These are phyloP conservation scores for Neodon shergylaensis DNA, from an alignment of 2,113 vertebrate genomes.

Conservation along the genomic window DNA sequence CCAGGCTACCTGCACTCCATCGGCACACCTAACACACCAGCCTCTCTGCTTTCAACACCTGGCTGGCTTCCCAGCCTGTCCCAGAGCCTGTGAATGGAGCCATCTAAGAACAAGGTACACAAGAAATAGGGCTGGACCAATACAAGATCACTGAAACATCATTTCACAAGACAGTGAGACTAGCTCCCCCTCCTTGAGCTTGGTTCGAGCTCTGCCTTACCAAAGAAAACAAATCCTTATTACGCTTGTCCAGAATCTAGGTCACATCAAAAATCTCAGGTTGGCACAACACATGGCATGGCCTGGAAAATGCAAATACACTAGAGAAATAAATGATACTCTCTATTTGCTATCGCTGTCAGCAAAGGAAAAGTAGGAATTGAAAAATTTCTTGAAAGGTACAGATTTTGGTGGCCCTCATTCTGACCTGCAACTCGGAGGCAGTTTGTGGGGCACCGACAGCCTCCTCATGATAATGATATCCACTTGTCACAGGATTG, in stretches of 20 bases:
- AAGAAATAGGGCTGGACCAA: neutral
- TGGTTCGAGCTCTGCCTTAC: neutral
- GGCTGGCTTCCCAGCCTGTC: slow-evolving; percentile 59
- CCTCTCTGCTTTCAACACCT: slow-evolving; percentile 81
- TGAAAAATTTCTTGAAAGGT: neutral
- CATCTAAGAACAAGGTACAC: slow-evolving; percentile 67
- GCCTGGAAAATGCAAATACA: neutral
- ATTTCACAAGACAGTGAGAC: neutral
- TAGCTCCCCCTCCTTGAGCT: slow-evolving; percentile 8
- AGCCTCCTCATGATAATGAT: neutral
- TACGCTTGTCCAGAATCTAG: neutral
- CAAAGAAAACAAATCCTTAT: neutral
- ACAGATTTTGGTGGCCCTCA: neutral
- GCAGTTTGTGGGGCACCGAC: neutral
- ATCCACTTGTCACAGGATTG: neutral
- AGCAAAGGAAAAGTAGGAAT: neutral
- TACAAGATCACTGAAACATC: neutral
- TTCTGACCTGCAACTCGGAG: neutral
- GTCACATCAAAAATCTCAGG: neutral
- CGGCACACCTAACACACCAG: slow-evolving; percentile 73
- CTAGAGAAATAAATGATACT: neutral
- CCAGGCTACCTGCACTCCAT: slow-evolving; percentile 38
- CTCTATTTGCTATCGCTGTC: too few relatives aligned
- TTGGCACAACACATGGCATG: neutral
- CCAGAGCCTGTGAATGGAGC: slow-evolving; percentile 59